Evolutionary conservation across 2,797 vertebrate species (phyloP), one percentile per base, ranked within the genome.

Genomic region (Pangasius krempfi): DNA sequence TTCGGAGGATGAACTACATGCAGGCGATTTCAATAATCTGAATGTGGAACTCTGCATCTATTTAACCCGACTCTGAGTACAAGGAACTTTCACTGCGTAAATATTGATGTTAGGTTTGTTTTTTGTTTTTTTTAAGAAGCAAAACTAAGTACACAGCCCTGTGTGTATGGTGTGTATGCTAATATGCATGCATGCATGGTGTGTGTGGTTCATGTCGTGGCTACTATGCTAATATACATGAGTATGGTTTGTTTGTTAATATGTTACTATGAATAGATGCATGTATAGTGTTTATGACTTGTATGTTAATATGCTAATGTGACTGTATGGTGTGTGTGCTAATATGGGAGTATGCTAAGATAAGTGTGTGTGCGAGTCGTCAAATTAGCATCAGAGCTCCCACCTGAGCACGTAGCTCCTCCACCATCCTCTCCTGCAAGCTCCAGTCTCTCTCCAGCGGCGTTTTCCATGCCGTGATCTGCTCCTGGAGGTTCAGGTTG

Each of bases 391-490:
- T 60, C 47, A 52, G 47, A 18, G 16, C 50, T 79, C 66, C 22
- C 87, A 97, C 96, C 95, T 96, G 94, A 40, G 89, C 82, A 12
- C 93, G 94, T 10, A 97, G 94, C 62, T 96, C 93, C 44, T 88
- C 93, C 50, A 95, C 92, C 0, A 86, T 93, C 86, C 91, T 92
- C 22, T 96, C 95, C 92, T 95, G 93, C 9, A 83, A 66, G 83
- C 91, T 93, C 94, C 94, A 94, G 82, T 95, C 92, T 64, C n/a
- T 86, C 0, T 86, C 82, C 4, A 18, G 86, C 0, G 92, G 56
- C 37, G 0, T 7, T 64, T 14, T 68, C 75, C 91, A 92, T 33
- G 94, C 87, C 0, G 85, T 80, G 68, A 97, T 95, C 90, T 95
- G 93, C 40, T 90, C 91, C 90, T 96, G 96, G 78, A 97, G 93